phyloP scores from a whole-genome alignment of 2,888 invertebrate species.

The Thelaira solivaga region DNA sequence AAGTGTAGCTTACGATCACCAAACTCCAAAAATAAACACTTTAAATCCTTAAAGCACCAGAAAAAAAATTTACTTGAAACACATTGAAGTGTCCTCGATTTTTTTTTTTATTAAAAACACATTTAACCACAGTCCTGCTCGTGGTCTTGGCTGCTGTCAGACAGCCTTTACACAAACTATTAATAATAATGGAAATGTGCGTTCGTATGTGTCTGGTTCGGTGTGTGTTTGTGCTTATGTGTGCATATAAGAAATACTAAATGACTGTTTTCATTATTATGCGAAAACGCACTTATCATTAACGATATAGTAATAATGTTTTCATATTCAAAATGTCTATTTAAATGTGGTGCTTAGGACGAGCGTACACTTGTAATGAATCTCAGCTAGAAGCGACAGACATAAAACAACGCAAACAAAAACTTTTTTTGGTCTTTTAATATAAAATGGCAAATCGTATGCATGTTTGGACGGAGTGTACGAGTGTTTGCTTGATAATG shows the following conservation, averaged over 20 bases:
- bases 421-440: constrained; percentile 29
- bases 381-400: constrained; percentile 46
- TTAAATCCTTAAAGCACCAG: no score
- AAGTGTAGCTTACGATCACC: no score
- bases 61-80: no score
- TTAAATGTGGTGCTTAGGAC: not conserved
- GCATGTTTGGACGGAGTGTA: not conserved
- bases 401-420: constrained; percentile 35
- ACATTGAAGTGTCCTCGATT: no score
- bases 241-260: not conserved
- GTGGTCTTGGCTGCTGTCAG: no score
- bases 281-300: constrained; percentile 73
- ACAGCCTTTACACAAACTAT: no score
- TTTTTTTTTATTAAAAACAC: no score
- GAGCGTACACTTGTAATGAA: constrained; percentile 19
- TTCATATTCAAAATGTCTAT: constrained; percentile 40
- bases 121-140: no score
- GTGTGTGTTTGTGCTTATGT: no score
- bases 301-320: constrained; percentile 57
- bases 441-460: not conserved
- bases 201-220: no score
- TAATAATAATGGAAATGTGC: no score
- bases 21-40: no score
- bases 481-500: constrained; percentile 44
- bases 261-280: constrained; percentile 68